Evolutionary conservation across 1,140 invertebrate species (phyloP).

Genomic region (Coelopa frigida): DNA sequence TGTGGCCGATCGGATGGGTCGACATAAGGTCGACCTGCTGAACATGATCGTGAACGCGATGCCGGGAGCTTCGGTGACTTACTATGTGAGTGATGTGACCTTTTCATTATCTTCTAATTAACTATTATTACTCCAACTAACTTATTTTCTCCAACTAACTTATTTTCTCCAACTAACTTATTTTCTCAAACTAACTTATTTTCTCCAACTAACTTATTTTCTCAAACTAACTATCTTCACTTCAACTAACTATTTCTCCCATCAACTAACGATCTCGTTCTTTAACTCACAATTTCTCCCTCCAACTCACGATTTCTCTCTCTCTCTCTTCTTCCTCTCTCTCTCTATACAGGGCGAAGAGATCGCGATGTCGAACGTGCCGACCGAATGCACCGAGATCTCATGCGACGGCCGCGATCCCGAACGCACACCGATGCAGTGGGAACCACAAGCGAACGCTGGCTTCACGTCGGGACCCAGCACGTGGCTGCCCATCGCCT

Average conservation of each 20-base stretch:
- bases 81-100: slow-evolving; percentile 59
- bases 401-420: slow-evolving; percentile 50
- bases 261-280: too few species aligned
- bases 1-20: slow-evolving; percentile 52
- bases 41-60: slow-evolving; percentile 61
- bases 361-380: slow-evolving; percentile 66
- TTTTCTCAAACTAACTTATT: too few species aligned
- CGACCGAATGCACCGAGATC: slow-evolving; percentile 48
- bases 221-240: too few species aligned
- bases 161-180: too few species aligned
- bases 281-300: not conserved
- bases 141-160: too few species aligned
- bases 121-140: too few species aligned
- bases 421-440: slow-evolving; percentile 60
- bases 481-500: slow-evolving; percentile 62
- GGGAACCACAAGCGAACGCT: slow-evolving; percentile 50
- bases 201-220: too few species aligned
- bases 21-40: slow-evolving; percentile 54
- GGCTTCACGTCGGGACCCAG: slow-evolving; percentile 54
- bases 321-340: not conserved
- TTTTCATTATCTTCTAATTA: too few species aligned
- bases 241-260: too few species aligned
- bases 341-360: slow-evolving; percentile 62
- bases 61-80: slow-evolving; percentile 65
- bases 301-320: not conserved